Evolutionary conservation across 2,797 vertebrate genomes (phyloP).

Genomic region (Centroberyx gerrardi): DNA sequence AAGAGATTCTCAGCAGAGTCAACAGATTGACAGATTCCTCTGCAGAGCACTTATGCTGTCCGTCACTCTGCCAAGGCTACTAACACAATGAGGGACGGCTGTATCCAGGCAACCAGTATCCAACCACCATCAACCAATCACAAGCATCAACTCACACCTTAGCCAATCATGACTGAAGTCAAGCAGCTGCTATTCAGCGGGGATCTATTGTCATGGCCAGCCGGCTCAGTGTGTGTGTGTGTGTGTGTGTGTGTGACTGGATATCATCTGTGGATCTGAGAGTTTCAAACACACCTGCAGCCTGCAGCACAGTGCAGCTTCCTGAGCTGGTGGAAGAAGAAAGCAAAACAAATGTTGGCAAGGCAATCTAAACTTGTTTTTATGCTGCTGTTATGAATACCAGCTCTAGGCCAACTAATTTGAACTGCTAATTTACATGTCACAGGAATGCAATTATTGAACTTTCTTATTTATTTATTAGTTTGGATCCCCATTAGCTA

Average conservation of each 20-base stretch:
- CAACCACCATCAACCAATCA: conserved; percentile 82
- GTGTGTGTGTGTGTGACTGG: conserved; percentile 1
- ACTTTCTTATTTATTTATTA: background rate
- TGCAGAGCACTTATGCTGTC: conserved; percentile 82
- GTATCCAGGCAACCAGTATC: conserved; percentile 87
- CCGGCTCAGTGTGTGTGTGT: conserved; percentile 17
- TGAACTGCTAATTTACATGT: conserved; percentile 1
- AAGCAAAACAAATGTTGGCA: no score
- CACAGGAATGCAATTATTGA: conserved; percentile 21
- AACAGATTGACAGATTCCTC: conserved; percentile 75
- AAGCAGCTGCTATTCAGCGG: conserved; percentile 59
- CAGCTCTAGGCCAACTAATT: background rate
- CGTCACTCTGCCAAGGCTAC: conserved; percentile 87
- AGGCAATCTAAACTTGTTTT: background rate
- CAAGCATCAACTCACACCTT: conserved; percentile 57
- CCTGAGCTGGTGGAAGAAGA: background rate
- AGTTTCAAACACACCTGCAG: conserved; percentile 9
- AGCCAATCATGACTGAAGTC: conserved; percentile 74
- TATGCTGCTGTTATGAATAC: background rate
- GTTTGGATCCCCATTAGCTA: background rate
- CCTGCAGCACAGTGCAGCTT: background rate
- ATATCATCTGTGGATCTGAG: conserved; percentile 23
- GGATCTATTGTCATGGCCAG: conserved; percentile 46
- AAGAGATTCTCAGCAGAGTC: conserved; percentile 69
- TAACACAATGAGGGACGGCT: conserved; percentile 79